Base-by-base conservation (phyloP, 2,888 invertebrate genomes). In the Fabriciana adippe region DNA sequence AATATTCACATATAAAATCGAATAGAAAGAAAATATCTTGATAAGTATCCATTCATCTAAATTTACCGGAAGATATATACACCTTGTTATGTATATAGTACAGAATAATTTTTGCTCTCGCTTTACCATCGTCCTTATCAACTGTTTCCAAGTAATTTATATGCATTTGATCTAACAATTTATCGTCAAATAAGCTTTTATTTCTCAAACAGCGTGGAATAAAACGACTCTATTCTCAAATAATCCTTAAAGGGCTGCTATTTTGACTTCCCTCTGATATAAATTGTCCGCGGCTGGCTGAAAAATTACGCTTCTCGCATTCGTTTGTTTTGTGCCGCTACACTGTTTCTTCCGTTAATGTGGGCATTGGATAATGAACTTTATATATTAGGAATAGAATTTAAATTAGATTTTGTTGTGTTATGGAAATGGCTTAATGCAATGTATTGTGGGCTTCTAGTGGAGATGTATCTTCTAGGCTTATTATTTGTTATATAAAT, bases 201-300 rank as follows among this genome's bases (percentile, higher is more conserved):
- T 62, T 55, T 57, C 59, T 67, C 69, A 57, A 63, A 60, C 59
- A 56, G 66, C 53, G 64, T 48, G 67, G 63, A 69, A 69, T 65
- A 48, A 67, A 67, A 71, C 65, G 69, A 69, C 71, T 71, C 67
- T 65, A 71, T 71, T 64, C 66, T 55, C 59, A 62, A 66, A 70
- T 68, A 72, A 70, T 70, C 70, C 65, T 70, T 66, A 68, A 72
- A 73, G 72, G 72, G 67, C 69, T 70, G 72, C 67, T 74, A 70
- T 78, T 79, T 78, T 77, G 76, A 78, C 76, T 76, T 74, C 72
- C 73, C 73, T 71, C 72, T 69, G 69, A 74, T 82, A 86, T 82
- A 86, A 86, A 86, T 85, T 74, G 83, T 78, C 75, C 71, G 84
- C 61, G 86, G 86, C 74, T 69, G 75, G 67, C 72, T 86, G 86